Evolutionary conservation across 1,140 invertebrate species (phyloP).

Genomic region (Drosophila burlai): DNA sequence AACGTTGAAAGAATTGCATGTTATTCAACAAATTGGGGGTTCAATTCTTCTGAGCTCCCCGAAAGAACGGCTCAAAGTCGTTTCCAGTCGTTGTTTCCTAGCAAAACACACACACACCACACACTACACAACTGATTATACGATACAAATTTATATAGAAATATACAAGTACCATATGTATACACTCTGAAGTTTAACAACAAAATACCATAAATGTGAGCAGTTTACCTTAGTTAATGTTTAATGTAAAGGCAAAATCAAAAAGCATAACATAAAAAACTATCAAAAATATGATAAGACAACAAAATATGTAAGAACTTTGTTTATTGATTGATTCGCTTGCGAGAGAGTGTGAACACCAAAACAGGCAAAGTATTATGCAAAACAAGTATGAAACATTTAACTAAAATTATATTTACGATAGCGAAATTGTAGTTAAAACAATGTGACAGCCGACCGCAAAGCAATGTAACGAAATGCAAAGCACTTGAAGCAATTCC

Average conservation of each 20-base stretch:
- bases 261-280: constrained; percentile 25
- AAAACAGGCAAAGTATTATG: constrained; percentile 75
- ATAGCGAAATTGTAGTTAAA: constrained; percentile 74
- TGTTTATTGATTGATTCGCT: constrained; percentile 65
- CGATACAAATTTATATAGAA: constrained; percentile 50
- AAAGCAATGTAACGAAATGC: constrained; percentile 52
- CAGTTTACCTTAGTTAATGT: constrained; percentile 68
- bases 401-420: constrained; percentile 45
- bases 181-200: constrained; percentile 42
- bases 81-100: constrained; percentile 66
- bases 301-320: constrained; percentile 39
- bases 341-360: constrained; percentile 47
- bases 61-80: constrained; percentile 71
- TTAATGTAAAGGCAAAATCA: constrained; percentile 43
- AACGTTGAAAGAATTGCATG: constrained; percentile 15
- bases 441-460: constrained; percentile 25
- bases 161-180: constrained; percentile 50
- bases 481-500: constrained; percentile 65
- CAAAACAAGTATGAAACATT: constrained; percentile 57
- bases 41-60: constrained; percentile 68
- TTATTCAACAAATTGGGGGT: constrained; percentile 30
- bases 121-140: constrained; percentile 45
- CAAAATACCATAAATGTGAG: constrained; percentile 60
- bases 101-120: constrained; percentile 35
- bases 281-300: constrained; percentile 26